A percentile compares a stretch with the other conserved stretches of the same genome.
These are phyloP conservation scores for Archips crataeganus DNA, from an alignment of 2,888 invertebrate genomes.

Conservation along the genomic window DNA sequence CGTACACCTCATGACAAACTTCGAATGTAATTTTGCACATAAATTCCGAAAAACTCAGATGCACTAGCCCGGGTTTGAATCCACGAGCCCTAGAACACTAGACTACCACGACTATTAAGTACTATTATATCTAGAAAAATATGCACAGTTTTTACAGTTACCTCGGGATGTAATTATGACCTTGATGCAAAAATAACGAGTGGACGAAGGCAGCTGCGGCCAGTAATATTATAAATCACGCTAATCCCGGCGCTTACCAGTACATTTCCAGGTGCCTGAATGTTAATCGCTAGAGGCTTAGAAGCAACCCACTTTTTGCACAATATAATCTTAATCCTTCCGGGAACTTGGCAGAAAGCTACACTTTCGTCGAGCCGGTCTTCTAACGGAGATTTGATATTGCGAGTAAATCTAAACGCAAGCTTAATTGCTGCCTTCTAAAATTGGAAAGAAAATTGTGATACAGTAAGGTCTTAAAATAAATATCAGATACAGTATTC, in stretches of 20 bases:
- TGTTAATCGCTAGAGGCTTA: slow-evolving; percentile 36
- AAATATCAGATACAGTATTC: too few species aligned
- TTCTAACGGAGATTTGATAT: slow-evolving; percentile 5
- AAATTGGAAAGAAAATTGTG: too few species aligned
- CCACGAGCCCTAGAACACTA: too few species aligned
- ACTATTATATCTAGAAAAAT: neutral
- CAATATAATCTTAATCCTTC: slow-evolving; percentile 33
- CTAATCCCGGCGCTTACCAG: slow-evolving; percentile 36
- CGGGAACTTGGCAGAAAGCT: slow-evolving; percentile 14
- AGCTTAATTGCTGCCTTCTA: too few species aligned
- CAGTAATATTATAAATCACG: slow-evolving; percentile 37
- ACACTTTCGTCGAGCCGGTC: neutral
- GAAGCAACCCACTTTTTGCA: slow-evolving; percentile 31
- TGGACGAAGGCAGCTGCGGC: slow-evolving; percentile 17
- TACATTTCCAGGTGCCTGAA: slow-evolving; percentile 33
- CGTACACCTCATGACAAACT: too few species aligned
- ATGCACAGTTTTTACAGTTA: neutral
- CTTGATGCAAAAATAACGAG: slow-evolving; percentile 22
- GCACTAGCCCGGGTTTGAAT: too few species aligned
- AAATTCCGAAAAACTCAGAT: too few species aligned
- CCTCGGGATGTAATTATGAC: neutral
- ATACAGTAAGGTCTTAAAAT: too few species aligned
- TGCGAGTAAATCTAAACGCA: neutral
- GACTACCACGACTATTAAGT: too few species aligned
- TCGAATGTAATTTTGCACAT: too few species aligned